Base-by-base conservation (phyloP, 2,113 vertebrate genomes). In the Micronisus gabar region DNA sequence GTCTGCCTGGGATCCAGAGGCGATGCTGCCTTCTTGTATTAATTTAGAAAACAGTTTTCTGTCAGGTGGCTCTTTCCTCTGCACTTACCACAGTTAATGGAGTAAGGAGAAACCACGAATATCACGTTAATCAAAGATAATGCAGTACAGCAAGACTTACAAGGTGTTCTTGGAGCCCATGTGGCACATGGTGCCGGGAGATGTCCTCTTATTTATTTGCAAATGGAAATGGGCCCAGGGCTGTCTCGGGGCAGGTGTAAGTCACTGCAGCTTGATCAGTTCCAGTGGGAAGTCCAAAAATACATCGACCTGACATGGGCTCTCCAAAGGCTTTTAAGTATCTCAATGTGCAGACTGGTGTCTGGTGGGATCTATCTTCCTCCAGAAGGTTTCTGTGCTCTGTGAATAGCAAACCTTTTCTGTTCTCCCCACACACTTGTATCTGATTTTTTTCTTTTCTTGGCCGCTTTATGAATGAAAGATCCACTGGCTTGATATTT, bases 281-380 rank as follows among this genome's bases (percentile, higher is more conserved):
- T 53, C 59, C 48, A 29, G 25, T 3, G 40, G 56, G 50, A 73
- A 70, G 18, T 30, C 58, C 82, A 36, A 30, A 82, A 80, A 41
- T 8, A 1, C 30, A 1, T 34, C 0, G 0, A 13, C 11, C 41
- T 11, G 48, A 13, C 15, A 4, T 47, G 29, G 53, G 23, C 12
- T n/a, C 62, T 75, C 25, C 56, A 25, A 52, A 65, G 55, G 26
- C 63, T 71, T 40, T 73, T 19, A 16, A 27, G 22, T 71, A 18
- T 32, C 72, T 83, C 73, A 19, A 0, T 0, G 0, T 19, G 11
- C 65, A 80, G 50, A 5, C 2, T 34, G 21, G 47, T 43, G 38
- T 73, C 36, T 76, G 55, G 6, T 56, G 65, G 84, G 59, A 4
- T 20, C 66, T 59, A 2, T 27, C 66, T 29, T 55, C 82, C 30